Evolutionary conservation across 2,888 invertebrate genomes (phyloP).

Genomic region (Yponomeuta plumbellus): DNA sequence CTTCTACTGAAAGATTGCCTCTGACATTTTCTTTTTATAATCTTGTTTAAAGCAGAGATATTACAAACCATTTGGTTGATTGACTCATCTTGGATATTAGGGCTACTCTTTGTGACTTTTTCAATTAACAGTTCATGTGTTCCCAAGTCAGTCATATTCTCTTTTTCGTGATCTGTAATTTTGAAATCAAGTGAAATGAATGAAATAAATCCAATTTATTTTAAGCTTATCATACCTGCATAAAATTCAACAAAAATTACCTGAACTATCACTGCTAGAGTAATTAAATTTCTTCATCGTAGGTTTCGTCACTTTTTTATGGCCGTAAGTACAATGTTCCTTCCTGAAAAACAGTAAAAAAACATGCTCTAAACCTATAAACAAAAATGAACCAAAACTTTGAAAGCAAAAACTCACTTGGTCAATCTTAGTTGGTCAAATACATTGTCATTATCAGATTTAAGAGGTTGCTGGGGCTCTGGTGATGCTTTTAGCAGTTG

Average conservation of each 20-base stretch:
- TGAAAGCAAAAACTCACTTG: constrained; percentile 33
- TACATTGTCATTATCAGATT: constrained; percentile 24
- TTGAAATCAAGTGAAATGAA: not conserved
- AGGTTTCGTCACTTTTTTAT: constrained; percentile 31
- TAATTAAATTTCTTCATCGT: constrained; percentile 37
- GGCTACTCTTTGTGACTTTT: constrained; percentile 32
- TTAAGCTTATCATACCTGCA: constrained; percentile 6
- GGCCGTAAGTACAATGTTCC: constrained; percentile 37
- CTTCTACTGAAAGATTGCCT: constrained; percentile 31
- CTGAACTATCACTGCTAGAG: constrained; percentile 39
- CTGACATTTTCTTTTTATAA: constrained; percentile 29
- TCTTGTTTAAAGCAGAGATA: constrained; percentile 39
- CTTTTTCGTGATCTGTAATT: constrained; percentile 57
- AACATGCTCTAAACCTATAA: not conserved
- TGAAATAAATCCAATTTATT: not conserved
- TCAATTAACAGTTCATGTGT: constrained; percentile 51
- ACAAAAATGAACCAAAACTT: not conserved
- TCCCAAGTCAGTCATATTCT: constrained; percentile 53
- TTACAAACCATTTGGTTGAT: constrained; percentile 52
- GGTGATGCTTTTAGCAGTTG: constrained; percentile 47
- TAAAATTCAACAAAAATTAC: constrained; percentile 31
- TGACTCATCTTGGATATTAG: constrained; percentile 44
- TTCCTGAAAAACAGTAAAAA: constrained; percentile 32
- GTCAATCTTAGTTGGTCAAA: constrained; percentile 28
- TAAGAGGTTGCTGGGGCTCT: constrained; percentile 18